These are phyloP conservation scores for Lutjanus erythropterus DNA, from an alignment of 2,113 vertebrate species.

Conservation along the genomic window DNA sequence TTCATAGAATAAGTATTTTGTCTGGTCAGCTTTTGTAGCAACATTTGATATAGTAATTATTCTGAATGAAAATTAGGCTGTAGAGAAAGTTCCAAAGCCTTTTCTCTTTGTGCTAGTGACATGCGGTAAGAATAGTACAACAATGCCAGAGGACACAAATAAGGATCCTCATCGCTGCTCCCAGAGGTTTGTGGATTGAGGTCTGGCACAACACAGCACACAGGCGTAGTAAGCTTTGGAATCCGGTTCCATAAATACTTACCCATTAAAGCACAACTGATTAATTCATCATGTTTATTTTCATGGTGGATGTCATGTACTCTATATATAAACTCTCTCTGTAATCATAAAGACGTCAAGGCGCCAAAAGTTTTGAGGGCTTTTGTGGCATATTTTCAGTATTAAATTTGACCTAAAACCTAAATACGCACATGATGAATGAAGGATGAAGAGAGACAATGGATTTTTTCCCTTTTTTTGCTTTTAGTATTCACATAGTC, in stretches of 20 bases:
- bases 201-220: constrained; percentile 32
- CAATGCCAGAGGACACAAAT: constrained; percentile 43
- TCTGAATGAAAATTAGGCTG: constrained; percentile 28
- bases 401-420: constrained; percentile 62
- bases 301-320: constrained; percentile 34
- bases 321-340: constrained; percentile 36
- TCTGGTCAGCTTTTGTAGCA: neutral
- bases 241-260: constrained; percentile 53
- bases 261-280: constrained; percentile 54
- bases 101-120: constrained; percentile 39
- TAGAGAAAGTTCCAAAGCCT: neutral
- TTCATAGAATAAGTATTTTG: constrained; percentile 13
- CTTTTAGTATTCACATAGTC: constrained; percentile 21
- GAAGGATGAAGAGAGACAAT: constrained; percentile 56
- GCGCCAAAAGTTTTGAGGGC: constrained; percentile 28
- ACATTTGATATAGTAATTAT: neutral
- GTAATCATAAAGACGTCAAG: constrained; percentile 56
- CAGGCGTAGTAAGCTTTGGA: constrained; percentile 16
- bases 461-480: constrained; percentile 18
- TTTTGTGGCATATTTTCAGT: constrained; percentile 35
- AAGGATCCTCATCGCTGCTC: constrained; percentile 32
- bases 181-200: constrained; percentile 57
- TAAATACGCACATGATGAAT: constrained; percentile 60
- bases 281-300: constrained; percentile 69
- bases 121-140: constrained; percentile 19